Base-by-base conservation (phyloP, 2,888 invertebrate genomes). In the Danaus chrysippus region DNA sequence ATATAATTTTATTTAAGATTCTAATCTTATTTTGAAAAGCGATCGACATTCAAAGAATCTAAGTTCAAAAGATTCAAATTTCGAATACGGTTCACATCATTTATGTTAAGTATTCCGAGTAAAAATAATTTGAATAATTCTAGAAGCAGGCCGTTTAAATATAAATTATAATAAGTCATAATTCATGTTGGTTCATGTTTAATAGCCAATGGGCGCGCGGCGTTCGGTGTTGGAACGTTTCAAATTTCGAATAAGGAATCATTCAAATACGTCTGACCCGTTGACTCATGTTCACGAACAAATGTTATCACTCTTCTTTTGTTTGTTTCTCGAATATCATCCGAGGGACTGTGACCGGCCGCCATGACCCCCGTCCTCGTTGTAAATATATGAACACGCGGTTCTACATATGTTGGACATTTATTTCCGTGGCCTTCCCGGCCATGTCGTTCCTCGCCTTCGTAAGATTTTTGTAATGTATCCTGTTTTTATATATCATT, bases 301-400 rank as follows among this genome's bases (percentile, higher is more conserved):
- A 89, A 87, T 86, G 89, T 86, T 88, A 85, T 86, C 86, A 83
- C 81, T 88, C 87, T 83, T 82, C 84, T 85, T 87, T 87, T 87
- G 87, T 90, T 89, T 89, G 86, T 88, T 87, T 83, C 84, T 86
- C 79, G 77, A 84, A 84, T 85, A 83, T 83, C 83, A 83, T 82
- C 79, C 81, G 73, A 74, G 76, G 79, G 81, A 76, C 73, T 69
- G 59, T 46, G 61, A 62, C 84, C 81, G 78, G 71, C 53, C 56
- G 59, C 42, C 43, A 52, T 67, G 83, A 76, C 66, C 82, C n/a
- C 65, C 54, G 64, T 68, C 66, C 64, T 58, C 59, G 44, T 63
- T 34, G 55, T 23, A 54, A 49, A 12, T 66, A 65, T 62, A 69
- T 69, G 68, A 60, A 57, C 64, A 55, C 59, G 66, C 54, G 67